Base-by-base conservation (phyloP, 1,140 invertebrate genomes). In the Orchesella cincta region DNA sequence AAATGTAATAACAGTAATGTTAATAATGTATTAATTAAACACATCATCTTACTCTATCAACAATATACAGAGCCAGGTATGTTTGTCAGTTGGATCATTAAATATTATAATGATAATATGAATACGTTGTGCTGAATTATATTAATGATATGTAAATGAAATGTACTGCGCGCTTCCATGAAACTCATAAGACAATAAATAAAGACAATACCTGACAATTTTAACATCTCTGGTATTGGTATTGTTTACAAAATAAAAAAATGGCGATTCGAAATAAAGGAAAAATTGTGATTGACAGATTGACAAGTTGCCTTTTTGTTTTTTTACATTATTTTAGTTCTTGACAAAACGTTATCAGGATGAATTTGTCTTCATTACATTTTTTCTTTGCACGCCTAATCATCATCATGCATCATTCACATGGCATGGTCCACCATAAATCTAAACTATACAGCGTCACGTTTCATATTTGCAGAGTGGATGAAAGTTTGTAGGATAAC, bases 161-260 rank as follows among this genome's bases (percentile, higher is more conserved):
- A 73, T 20, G 54, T 78, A 74, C 36, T 73, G 39, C 62, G 78
- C 78, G 78, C 78, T 79, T 79, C 78, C 78, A 79, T 74, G 78
- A 76, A 79, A 79, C 78, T 67, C 64, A 79, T 67, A 79, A 79
- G 78, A 79, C 78, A 79, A 79, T 79, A 79, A 73, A 79, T 71
- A 79, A 79, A 79, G 78, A 79, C 78, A 79, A 79, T 78, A 78
- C 62, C 62, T 67, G 62, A 67, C 62, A 67, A 67, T 31, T 12
- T 46, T 46, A 33, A 26, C 62, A 67, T 67, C 62, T 67, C 62
- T 67, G 62, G 62, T 67, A 14, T 67, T 67, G 62, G 62, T 67
- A 67, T 67, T 67, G 62, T 67, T 67, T 33, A n/a, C 62, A 67
- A 67, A 67, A 31, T 2, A 67, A 67, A 31, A 57, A 46, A 46